Evolutionary conservation across 2,113 vertebrate species (phyloP).

Genomic region (Aegithalos caudatus): DNA sequence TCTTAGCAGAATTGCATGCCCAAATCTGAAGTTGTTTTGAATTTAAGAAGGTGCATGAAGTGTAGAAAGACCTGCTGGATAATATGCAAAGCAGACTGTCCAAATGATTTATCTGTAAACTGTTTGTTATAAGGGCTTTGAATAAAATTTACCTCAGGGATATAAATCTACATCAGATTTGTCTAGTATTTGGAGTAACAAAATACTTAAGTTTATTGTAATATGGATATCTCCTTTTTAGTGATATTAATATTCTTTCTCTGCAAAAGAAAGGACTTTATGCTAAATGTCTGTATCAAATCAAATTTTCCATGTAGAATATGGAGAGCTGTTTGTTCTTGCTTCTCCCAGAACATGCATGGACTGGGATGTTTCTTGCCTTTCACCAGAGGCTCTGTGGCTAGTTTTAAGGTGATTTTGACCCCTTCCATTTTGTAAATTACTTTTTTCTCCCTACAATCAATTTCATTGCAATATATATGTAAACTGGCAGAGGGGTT

Average conservation of each 20-base stretch:
- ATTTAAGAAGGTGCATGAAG: background rate
- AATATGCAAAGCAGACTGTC: background rate
- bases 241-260: background rate
- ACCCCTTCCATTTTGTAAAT: background rate
- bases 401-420: background rate
- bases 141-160: background rate
- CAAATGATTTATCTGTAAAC: background rate
- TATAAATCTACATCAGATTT: background rate
- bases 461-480: background rate
- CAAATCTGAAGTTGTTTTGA: background rate
- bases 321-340: background rate
- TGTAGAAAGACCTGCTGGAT: background rate
- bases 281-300: background rate
- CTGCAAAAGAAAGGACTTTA: background rate
- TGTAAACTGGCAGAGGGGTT: background rate
- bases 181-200: background rate
- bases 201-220: background rate
- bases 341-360: background rate
- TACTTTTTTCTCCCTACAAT: background rate
- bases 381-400: background rate
- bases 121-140: background rate
- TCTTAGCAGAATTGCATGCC: background rate
- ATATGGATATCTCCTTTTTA: background rate
- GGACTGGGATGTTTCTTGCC: background rate
- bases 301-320: background rate